These are phyloP conservation scores for Picus viridis DNA, from an alignment of 2,797 vertebrate genomes.

Conservation along the genomic window DNA sequence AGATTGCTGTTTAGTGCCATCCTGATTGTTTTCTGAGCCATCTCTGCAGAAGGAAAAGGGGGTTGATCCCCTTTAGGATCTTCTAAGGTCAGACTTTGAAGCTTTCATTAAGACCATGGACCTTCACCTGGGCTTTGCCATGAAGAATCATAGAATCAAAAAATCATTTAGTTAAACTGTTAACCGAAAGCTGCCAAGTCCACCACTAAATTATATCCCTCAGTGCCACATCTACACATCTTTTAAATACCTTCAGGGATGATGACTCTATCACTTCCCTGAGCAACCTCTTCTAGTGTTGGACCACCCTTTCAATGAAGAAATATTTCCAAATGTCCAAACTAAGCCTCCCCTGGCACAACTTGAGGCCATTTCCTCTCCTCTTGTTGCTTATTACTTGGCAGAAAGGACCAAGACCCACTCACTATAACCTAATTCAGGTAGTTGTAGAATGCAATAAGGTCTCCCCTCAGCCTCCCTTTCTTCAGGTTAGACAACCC, in stretches of 20 bases:
- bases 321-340: no score
- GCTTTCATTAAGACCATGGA: background rate
- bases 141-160: background rate
- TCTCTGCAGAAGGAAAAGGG: background rate
- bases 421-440: background rate
- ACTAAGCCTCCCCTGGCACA: background rate
- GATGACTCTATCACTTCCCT: background rate
- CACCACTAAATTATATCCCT: background rate
- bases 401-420: background rate
- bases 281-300: background rate
- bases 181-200: background rate
- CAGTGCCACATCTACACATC: accelerated
- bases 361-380: background rate
- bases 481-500: background rate
- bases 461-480: background rate
- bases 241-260: background rate
- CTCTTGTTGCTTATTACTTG: background rate
- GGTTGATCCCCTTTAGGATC: background rate
- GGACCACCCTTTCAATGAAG: background rate
- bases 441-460: accelerated
- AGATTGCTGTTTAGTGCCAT: background rate
- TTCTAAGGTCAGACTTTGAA: background rate
- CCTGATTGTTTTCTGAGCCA: background rate
- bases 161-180: background rate
- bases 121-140: background rate